A percentile compares a stretch with the other conserved stretches of the same genome.
phyloP scores from a whole-genome alignment of 2,888 invertebrate genomes.

The Terebella lapidaria region DNA sequence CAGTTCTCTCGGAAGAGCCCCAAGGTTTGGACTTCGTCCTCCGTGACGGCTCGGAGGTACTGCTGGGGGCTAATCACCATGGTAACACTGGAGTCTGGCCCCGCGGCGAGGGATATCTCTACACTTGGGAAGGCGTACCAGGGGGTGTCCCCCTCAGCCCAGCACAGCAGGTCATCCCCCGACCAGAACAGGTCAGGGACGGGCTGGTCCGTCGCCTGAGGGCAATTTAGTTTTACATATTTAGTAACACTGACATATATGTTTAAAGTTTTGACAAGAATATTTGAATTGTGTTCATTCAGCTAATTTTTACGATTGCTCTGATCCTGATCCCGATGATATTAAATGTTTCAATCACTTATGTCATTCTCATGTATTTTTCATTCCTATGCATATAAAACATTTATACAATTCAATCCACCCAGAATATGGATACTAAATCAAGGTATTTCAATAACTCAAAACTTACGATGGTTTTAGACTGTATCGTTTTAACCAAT shows the following conservation, averaged over 20 bases:
- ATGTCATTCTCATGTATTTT: neutral
- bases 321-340: neutral
- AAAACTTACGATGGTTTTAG: conserved; percentile 5
- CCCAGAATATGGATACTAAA: too few relatives aligned
- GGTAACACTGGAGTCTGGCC: conserved; percentile 34
- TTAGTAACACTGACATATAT: neutral
- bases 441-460: too few relatives aligned
- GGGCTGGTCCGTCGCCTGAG: neutral
- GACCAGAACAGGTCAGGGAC: conserved; percentile 15
- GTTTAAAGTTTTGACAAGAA: neutral
- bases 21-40: conserved; percentile 12
- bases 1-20: conserved; percentile 28
- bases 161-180: conserved; percentile 42
- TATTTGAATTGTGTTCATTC: neutral
- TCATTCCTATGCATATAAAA: too few relatives aligned
- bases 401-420: too few relatives aligned
- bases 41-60: conserved; percentile 43
- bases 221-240: neutral
- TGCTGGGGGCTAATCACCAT: conserved; percentile 41
- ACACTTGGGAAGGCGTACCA: conserved; percentile 41
- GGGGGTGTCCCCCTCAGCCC: conserved; percentile 29
- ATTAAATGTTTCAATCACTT: too few relatives aligned
- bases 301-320: neutral
- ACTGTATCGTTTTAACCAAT: conserved; percentile 1
- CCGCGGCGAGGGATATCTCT: conserved; percentile 34